Evolutionary conservation across 2,797 vertebrate species (phyloP).

Genomic region (Coreius guichenoti): DNA sequence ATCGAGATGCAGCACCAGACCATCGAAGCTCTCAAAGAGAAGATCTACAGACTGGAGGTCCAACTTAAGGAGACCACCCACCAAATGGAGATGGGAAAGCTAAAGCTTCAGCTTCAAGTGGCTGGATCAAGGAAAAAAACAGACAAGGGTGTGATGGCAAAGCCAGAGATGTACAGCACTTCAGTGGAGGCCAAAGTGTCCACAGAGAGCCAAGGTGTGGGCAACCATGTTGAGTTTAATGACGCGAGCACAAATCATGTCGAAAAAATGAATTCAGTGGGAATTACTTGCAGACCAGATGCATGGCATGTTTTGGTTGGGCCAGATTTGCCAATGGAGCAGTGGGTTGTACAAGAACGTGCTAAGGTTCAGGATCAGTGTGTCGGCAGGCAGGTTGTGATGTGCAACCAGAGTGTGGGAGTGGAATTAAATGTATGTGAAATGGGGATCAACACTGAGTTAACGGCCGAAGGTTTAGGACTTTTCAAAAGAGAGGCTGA

Average conservation of each 20-base stretch:
- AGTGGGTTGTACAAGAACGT: constrained; percentile 85
- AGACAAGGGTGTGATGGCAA: constrained; percentile 86
- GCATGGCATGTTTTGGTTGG: constrained; percentile 73
- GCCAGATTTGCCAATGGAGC: constrained; percentile 84
- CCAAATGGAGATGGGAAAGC: constrained; percentile 94
- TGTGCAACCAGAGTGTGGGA: constrained; percentile 76
- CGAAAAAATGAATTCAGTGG: constrained; percentile 71
- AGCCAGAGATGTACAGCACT: constrained; percentile 82
- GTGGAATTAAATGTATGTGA: constrained; percentile 76
- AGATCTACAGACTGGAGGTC: constrained; percentile 93
- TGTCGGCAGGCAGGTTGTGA: constrained; percentile 73
- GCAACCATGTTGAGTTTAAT: constrained; percentile 76
- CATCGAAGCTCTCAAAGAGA: constrained; percentile 92
- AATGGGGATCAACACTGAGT: constrained; percentile 84
- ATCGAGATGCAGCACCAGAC: constrained; percentile 95
- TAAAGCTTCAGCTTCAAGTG: constrained; percentile 93
- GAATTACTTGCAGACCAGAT: constrained; percentile 80
- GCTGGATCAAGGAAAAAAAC: constrained; percentile 89
- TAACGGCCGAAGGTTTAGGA: constrained; percentile 58
- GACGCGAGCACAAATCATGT: constrained; percentile 74
- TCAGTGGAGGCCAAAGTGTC: constrained; percentile 84
- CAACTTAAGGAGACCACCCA: constrained; percentile 93
- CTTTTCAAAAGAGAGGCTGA: constrained; percentile 61
- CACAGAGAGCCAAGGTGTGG: constrained; percentile 84
- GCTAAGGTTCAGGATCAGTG: constrained; percentile 78